Base-by-base conservation (phyloP, 2,888 invertebrate species). In the Drosophila setosimentum region DNA sequence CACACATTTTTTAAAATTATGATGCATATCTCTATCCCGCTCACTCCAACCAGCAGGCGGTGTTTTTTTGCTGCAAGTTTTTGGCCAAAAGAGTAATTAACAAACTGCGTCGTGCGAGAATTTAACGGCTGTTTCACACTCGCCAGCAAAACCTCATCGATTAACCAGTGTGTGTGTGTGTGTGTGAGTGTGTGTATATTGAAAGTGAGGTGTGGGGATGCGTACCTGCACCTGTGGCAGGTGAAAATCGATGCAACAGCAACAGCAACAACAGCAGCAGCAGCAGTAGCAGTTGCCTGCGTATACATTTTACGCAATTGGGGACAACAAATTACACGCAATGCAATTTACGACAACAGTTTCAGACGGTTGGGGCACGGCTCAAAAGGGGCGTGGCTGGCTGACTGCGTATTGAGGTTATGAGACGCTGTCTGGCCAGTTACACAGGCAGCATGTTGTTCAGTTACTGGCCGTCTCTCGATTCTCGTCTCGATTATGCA, bases 271-370 rank as follows among this genome's bases (percentile, higher is more conserved):
- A 7, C 37, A 27, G 18, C 37, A 29, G 18, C 24, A 54, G 37
- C 35, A 18, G 3, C 18, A n/a, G 10, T 24, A 24, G 16, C 45
- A 30, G 57, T 40, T 42, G 57, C 5, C 67, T 73, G 80, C 77
- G 80, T 74, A 68, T 30, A 72, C 48, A 74, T 71, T 81, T 82
- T 77, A 80, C 78, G 82, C 82, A 82, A 82, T 78, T 82, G 74
- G 68, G 80, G 80, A 77, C 81, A 81, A 68, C 73, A 75, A 78
- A 83, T 78, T 78, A 71, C 74, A 79, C 73, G 82, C 79, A 83
- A 55, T 68, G 79, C 61, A 68, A 62, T 67, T 57, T 55, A 51
- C 48, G 24, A 45, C 50, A 30, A 58, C 35, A 58, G 29, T 13
- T 40, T 40, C 13, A n/a, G 58, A n/a, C 32, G 33, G 30, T 8